phyloP scores from a whole-genome alignment of 2,113 vertebrate species.

The Arvicanthis niloticus region DNA sequence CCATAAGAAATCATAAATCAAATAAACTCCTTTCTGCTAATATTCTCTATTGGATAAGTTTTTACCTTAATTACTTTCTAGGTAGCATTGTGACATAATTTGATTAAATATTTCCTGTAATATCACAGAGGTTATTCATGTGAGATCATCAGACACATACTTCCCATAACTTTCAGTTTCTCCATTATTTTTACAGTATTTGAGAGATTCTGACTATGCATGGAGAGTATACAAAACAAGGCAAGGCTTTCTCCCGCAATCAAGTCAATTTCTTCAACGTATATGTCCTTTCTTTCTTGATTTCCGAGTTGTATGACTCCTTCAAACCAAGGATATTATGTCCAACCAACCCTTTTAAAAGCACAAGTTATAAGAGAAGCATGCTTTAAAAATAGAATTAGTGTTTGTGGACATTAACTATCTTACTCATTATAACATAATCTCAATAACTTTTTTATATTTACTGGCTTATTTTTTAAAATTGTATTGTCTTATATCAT shows the following conservation, averaged over 20 bases:
- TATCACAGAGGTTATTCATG: slow-evolving; percentile 17
- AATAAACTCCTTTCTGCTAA: background rate
- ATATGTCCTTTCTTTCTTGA: background rate
- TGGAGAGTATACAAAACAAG: slow-evolving; percentile 30
- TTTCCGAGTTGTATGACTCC: background rate
- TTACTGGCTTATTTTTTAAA: background rate
- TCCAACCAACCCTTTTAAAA: background rate
- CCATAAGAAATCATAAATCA: slow-evolving; percentile 45
- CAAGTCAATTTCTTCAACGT: background rate
- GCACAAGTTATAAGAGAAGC: background rate
- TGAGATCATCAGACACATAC: background rate
- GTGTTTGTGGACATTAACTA: background rate
- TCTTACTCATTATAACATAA: background rate
- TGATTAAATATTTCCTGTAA: slow-evolving; percentile 37
- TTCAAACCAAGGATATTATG: background rate
- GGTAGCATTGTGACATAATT: background rate
- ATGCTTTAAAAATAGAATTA: background rate
- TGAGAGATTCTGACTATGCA: background rate
- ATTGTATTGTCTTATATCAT: background rate
- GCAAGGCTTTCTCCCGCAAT: background rate
- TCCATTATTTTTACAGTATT: background rate
- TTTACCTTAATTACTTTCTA: slow-evolving; percentile 47
- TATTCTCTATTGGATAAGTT: background rate
- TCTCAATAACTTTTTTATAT: background rate
- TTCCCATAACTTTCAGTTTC: background rate